Evolutionary conservation across 2,888 invertebrate genomes (phyloP).

Genomic region (Octonoba sinensis): DNA sequence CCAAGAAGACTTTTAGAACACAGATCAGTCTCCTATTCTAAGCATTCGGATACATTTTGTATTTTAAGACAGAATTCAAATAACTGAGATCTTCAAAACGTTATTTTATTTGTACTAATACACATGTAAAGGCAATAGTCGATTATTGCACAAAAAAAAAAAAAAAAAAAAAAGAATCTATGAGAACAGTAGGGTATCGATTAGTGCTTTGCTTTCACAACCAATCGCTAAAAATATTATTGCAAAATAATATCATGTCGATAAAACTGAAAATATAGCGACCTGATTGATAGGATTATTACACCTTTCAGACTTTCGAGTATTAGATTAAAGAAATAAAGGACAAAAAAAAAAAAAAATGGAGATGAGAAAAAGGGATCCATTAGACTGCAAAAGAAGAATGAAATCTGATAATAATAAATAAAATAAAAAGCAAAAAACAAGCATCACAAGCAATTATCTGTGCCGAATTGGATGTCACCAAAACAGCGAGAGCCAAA

Average conservation of each 20-base stretch:
- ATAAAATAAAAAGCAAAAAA: constrained; percentile 10
- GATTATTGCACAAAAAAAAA: too few species aligned
- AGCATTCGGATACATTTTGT: too few species aligned
- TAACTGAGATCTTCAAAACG: too few species aligned
- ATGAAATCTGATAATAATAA: constrained; percentile 12
- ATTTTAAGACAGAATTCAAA: too few species aligned
- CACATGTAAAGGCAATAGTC: too few species aligned
- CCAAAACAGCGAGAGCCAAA: constrained; percentile 35
- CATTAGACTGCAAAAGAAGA: neutral
- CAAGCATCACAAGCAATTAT: constrained; percentile 40
- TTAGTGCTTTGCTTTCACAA: neutral
- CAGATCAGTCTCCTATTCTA: too few species aligned
- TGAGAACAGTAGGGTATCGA: too few species aligned
- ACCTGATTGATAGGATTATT: constrained; percentile 24
- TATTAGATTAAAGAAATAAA: neutral
- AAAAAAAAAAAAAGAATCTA: too few species aligned
- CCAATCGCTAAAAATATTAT: neutral
- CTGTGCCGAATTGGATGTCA: constrained; percentile 45
- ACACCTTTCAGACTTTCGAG: neutral
- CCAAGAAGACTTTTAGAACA: too few species aligned
- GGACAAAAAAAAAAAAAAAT: neutral
- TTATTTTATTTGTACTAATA: too few species aligned
- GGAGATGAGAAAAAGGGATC: neutral
- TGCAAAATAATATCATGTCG: neutral
- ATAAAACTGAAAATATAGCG: neutral